phyloP scores from a whole-genome alignment of 1,140 invertebrate species.

The Bombus confusus region DNA sequence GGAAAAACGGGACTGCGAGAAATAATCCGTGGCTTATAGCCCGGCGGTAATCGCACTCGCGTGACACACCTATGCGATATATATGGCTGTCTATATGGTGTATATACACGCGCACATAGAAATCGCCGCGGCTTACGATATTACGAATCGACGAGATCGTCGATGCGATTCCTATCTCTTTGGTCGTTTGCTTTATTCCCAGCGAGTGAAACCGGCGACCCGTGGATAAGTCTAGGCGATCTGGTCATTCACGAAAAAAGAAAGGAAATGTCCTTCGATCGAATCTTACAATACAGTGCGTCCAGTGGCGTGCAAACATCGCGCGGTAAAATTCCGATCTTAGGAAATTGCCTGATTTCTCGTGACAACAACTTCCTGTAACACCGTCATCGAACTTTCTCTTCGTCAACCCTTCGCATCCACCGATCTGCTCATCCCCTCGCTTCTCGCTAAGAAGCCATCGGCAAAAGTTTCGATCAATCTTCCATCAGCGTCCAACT shows the following conservation, averaged over 20 bases:
- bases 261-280: too few species aligned
- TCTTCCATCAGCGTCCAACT: background rate
- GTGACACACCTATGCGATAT: constrained; percentile 54
- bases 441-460: background rate
- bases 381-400: too few species aligned
- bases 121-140: background rate
- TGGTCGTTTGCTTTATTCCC: constrained; percentile 46
- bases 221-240: background rate
- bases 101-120: background rate
- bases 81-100: background rate
- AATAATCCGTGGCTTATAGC: constrained; percentile 54
- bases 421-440: background rate
- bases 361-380: too few species aligned
- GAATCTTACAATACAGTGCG: too few species aligned
- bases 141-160: constrained; percentile 53
- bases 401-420: background rate
- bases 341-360: too few species aligned
- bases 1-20: constrained; percentile 56
- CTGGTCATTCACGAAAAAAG: background rate
- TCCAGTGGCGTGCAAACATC: too few species aligned
- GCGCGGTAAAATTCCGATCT: too few species aligned
- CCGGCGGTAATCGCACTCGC: constrained; percentile 48
- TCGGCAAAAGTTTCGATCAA: background rate
- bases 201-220: too few species aligned
- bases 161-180: constrained; percentile 46